These are phyloP conservation scores for Biston betularia DNA, from an alignment of 2,888 invertebrate genomes.

Conservation along the genomic window DNA sequence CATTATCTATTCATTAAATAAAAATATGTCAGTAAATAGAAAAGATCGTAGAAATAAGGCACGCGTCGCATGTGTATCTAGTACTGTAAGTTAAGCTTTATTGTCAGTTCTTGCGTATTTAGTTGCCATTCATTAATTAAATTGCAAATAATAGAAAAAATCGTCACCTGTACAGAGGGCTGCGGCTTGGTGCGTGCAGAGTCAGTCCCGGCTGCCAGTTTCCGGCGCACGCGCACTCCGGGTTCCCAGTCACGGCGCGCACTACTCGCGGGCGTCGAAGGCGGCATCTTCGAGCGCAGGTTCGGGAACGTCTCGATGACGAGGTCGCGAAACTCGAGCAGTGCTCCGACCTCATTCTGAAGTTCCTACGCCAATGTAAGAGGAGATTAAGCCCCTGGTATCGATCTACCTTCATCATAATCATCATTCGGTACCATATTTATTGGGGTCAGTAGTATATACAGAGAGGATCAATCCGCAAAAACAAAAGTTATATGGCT, in stretches of 20 bases:
- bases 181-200: constrained; percentile 87
- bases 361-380: constrained; percentile 86
- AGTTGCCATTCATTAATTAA: background rate
- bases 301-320: constrained; percentile 98
- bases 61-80: too few species aligned
- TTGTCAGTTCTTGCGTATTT: too few species aligned
- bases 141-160: background rate
- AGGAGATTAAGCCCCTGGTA: background rate
- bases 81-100: background rate
- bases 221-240: constrained; percentile 90
- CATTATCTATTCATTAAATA: too few species aligned
- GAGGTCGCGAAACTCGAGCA: constrained; percentile 96
- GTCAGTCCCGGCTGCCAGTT: constrained; percentile 79
- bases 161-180: constrained; percentile 84
- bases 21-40: too few species aligned
- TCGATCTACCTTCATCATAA: background rate
- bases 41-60: too few species aligned
- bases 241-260: constrained; percentile 92
- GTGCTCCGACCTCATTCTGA: constrained; percentile 96
- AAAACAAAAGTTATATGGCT: too few species aligned
- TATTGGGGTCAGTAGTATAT: too few species aligned
- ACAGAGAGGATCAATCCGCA: too few species aligned
- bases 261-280: constrained; percentile 84
- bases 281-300: constrained; percentile 94
- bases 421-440: too few species aligned